Base-by-base conservation (phyloP, 2,888 invertebrate species). In the Ethmia dodecea region DNA sequence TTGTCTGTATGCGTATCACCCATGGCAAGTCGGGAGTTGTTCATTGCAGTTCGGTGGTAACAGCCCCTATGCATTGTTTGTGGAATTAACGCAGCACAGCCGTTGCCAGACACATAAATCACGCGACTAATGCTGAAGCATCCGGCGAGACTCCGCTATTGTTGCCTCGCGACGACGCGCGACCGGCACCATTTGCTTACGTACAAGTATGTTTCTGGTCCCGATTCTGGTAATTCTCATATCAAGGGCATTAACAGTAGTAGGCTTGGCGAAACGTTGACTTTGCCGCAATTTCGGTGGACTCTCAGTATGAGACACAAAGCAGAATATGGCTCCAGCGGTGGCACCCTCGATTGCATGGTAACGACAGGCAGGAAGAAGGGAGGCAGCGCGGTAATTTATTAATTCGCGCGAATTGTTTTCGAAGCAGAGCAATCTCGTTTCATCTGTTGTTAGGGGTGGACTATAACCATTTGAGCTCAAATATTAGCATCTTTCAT, bases 21-120 rank as follows among this genome's bases (percentile, higher is more conserved):
- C 49, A 51, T 55, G 47, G 55, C 43, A 38, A 44, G 43, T 47
- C 38, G 40, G 45, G 43, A 47, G 43, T 51, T 27, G 50, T 52
- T 49, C 49, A 51, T 55, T 47, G 55, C 43, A 38, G 45, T 43
- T 47, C 38, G 40, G 45, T 45, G 48, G 43, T 51, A 50, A n/a
- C 52, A 51, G 52, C 66, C 67, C 64, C 59, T 59, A 51, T 59
- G 68, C 55, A 75, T 77, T 75, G 74, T 77, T 68, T 65, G 63
- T 60, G 63, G 73, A 66, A 72, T 80, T 72, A 78, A 63, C 68
- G 65, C 61, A 63, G 58, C 55, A 66, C 65, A 65, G 68, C 62
- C 63, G 63, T 59, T 55, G 68, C 74, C 83, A 86, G 84, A 84
- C 83, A 60, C 70, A 86, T 86, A 86, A 86, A 86, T 86, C 83